Evolutionary conservation across 2,888 invertebrate genomes (phyloP), one percentile per base, ranked within the genome.

Genomic region (Dicycla oo): DNA sequence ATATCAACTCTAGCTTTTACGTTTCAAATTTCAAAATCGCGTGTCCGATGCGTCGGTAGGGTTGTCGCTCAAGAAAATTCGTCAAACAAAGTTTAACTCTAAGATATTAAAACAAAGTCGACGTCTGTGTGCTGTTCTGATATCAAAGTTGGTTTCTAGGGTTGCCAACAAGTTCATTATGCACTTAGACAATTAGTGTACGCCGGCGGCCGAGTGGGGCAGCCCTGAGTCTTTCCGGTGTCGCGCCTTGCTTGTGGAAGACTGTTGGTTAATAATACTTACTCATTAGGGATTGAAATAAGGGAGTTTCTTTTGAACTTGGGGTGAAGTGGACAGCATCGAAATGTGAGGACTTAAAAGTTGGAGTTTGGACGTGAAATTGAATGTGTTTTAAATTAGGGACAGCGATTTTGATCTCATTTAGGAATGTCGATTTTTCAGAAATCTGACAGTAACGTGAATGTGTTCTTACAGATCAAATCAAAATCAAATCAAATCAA

Each of bases 141-240:
- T 85, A 78, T 85, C 85, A 81, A 89, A 90, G 85, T 88, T 88
- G 83, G 84, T 71, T 83, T 83, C 85, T 88, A 94, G 92, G 93
- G 94, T 89, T 93, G 92, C 90, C 91, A 93, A 94, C 90, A 94
- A 94, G 94, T 94, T 95, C 92, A 94, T 95, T 95, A 95, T 94
- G 91, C 94, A 95, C 95, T 95, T 95, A 95, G 92, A 95, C 94
- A 95, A 95, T 95, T 94, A 95, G 92, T 95, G 95, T 94, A 94
- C 91, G 93, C 94, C 90, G 81, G 90, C 87, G 90, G 93, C 89
- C 85, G 82, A 83, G 85, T 84, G 82, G 86, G 91, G 89, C 89
- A 89, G 89, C 93, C 92, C 89, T 90, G 87, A 89, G 93, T 92
- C 88, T 84, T 94, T 94, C 94, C 94, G 93, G 88, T 86, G 89